Evolutionary conservation across 2,888 invertebrate species (phyloP).

Genomic region (Hymenopus coronatus): DNA sequence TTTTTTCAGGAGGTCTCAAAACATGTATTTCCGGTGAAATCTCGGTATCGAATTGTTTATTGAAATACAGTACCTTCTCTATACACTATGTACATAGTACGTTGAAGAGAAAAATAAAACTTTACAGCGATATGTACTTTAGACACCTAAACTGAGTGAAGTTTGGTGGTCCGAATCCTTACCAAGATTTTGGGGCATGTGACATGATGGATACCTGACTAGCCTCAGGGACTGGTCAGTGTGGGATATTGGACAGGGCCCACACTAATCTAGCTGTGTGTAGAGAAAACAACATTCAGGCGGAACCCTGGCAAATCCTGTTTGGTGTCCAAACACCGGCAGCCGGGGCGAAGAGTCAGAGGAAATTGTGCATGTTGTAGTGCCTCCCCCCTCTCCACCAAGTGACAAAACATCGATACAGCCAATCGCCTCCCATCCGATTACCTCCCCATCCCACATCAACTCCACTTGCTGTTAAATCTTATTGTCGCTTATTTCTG

Average conservation of each 20-base stretch:
- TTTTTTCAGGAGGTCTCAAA: too few species aligned
- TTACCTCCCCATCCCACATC: not conserved
- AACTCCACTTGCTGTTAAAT: not conserved
- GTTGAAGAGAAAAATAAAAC: too few species aligned
- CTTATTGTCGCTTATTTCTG: not conserved
- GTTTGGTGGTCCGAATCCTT: too few species aligned
- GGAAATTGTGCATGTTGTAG: conserved; percentile 14
- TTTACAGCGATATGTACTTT: too few species aligned
- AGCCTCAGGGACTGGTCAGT: not conserved
- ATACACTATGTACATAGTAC: too few species aligned
- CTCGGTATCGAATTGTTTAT: too few species aligned
- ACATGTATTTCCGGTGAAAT: too few species aligned
- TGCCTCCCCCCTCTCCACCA: not conserved
- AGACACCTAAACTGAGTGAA: too few species aligned
- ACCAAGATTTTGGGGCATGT: too few species aligned
- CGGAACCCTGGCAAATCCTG: conserved; percentile 25
- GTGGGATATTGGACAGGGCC: not conserved
- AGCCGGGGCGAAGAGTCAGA: conserved; percentile 25
- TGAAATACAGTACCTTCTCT: too few species aligned
- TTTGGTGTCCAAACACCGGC: conserved; percentile 27
- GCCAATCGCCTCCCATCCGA: not conserved
- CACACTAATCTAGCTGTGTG: conserved; percentile 5
- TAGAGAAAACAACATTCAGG: conserved; percentile 23
- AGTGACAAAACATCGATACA: conserved; percentile 19
- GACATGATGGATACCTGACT: not conserved